Base-by-base conservation (phyloP, 2,888 invertebrate species). In the Plebejus argus region DNA sequence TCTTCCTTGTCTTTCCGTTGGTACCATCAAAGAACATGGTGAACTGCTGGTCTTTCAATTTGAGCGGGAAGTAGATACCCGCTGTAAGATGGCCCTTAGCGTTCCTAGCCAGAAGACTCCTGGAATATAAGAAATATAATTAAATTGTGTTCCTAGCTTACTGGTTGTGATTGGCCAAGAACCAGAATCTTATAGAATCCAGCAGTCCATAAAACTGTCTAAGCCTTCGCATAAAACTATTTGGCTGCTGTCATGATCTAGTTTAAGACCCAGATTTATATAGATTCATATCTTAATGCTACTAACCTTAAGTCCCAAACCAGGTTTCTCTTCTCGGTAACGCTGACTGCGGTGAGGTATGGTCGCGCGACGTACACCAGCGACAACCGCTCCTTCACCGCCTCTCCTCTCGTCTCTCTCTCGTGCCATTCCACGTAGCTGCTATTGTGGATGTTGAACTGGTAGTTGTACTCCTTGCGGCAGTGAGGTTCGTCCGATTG, bases 381-480 rank as follows among this genome's bases (percentile, higher is more conserved):
- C 56, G 97, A 97, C 82, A 95, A 93, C 86, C 96, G 95, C 83
- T 94, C 95, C 83, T 96, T 96, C 82, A 96, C 95, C 83, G 95
- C 94, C 56, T 94, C 95, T 6, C 95, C 95, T 78, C 96, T 94
- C 79, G 96, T 97, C 87, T 97, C 97, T 78, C 96, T 95, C 86
- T 97, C 97, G 83, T 96, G 96, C 98, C 98, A 98, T 87, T 97
- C 96, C 79, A 98, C 96, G 86, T 98, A 98, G 88, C 96, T 96
- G 79, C 89, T 91, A 90, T 97, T 97, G 82, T 95, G 92, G 45
- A 95, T 86, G 83, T 96, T 96, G 86, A 96, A 95, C 82, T 95
- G 95, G 89, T 98, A 98, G 87, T 96, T 96, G 94, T 98, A 98
- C 86, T 98, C 97, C 86, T 97, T 97, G 85, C 96, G 96, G 86